Evolutionary conservation across 1,140 invertebrate genomes (phyloP).

Genomic region (Bombus fervidus): DNA sequence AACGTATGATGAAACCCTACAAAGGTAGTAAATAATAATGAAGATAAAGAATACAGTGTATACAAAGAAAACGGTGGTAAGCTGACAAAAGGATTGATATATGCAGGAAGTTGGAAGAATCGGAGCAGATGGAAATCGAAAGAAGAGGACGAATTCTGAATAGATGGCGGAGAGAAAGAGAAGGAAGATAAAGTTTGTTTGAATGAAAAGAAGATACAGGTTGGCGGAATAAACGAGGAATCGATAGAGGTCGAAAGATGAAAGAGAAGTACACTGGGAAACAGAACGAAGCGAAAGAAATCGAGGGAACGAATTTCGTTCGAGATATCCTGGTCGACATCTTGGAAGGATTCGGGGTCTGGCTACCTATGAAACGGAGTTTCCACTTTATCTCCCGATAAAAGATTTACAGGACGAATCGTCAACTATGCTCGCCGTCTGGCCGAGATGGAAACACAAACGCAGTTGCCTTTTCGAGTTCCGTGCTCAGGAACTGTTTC

Average conservation of each 20-base stretch:
- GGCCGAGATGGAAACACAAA: not conserved
- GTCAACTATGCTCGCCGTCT: conserved; percentile 66
- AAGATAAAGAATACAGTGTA: conserved; percentile 9
- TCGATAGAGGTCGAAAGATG: conserved; percentile 26
- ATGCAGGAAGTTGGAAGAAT: not conserved
- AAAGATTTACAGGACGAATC: conserved; percentile 50
- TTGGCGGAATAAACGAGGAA: conserved; percentile 43
- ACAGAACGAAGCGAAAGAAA: conserved; percentile 3
- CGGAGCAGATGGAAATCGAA: conserved; percentile 3
- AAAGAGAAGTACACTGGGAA: not conserved
- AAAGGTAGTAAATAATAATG: not conserved
- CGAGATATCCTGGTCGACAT: conserved; percentile 10
- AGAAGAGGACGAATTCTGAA: not conserved
- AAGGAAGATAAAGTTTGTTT: conserved; percentile 11
- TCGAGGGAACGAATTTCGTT: conserved; percentile 23
- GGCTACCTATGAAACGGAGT: conserved; percentile 37
- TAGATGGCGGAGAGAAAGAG: not conserved
- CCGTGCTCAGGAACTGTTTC: conserved; percentile 15
- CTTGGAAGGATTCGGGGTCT: not conserved
- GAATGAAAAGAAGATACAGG: conserved; percentile 22
- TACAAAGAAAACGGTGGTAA: not conserved
- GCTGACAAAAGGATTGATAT: conserved; percentile 1
- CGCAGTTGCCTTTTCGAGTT: conserved; percentile 62
- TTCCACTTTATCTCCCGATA: conserved; percentile 55
- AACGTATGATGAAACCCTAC: not conserved